These are phyloP conservation scores for Xestia ashworthii DNA, from an alignment of 2,888 invertebrate genomes.

Conservation along the genomic window DNA sequence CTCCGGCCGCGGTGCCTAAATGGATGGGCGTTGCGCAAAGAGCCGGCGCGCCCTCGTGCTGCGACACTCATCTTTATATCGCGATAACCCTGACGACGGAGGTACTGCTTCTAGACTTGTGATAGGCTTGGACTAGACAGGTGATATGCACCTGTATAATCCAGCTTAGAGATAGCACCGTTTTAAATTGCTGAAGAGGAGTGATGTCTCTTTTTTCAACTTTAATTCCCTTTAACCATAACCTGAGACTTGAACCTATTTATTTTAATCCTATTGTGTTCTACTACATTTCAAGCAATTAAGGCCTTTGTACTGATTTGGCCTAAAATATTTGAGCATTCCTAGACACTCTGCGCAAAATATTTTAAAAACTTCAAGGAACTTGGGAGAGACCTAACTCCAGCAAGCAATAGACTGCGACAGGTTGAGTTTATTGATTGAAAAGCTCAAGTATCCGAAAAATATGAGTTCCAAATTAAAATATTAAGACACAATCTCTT, in stretches of 20 bases:
- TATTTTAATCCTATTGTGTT: neutral
- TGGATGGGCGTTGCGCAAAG: conserved; percentile 53
- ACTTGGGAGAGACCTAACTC: neutral
- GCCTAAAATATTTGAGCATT: neutral
- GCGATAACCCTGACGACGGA: conserved; percentile 30
- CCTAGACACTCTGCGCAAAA: neutral
- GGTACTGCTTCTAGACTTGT: conserved; percentile 18
- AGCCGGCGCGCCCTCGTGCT: conserved; percentile 31
- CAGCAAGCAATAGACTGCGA: neutral
- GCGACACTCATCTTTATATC: conserved; percentile 52
- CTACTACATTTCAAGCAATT: neutral
- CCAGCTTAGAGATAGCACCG: neutral
- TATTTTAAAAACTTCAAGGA: neutral
- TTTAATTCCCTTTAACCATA: neutral
- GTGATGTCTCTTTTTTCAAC: neutral
- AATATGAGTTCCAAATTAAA: neutral
- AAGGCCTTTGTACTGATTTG: neutral
- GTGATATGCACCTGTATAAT: neutral
- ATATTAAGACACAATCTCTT: neutral
- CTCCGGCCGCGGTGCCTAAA: conserved; percentile 30
- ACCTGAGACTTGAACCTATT: neutral
- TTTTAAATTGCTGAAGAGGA: neutral
- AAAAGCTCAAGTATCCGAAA: neutral
- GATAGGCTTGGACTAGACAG: neutral
- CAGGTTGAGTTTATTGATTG: neutral